These are phyloP conservation scores for Pyrocoelia pectoralis DNA, from an alignment of 2,888 invertebrate genomes.

Conservation along the genomic window DNA sequence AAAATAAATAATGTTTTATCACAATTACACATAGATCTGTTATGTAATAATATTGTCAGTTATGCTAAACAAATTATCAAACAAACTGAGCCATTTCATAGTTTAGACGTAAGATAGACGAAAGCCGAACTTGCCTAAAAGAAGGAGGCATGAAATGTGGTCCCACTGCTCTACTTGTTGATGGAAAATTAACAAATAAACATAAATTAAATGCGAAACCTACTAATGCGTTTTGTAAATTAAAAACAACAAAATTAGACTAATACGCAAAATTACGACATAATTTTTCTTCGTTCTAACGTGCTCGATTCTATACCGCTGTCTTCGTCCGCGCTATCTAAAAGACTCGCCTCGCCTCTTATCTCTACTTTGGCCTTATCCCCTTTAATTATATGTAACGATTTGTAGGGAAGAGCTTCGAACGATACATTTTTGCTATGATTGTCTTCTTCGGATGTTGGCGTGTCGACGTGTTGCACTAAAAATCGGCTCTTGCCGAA, in stretches of 20 bases:
- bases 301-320: constrained; percentile 73
- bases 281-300: constrained; percentile 59
- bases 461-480: constrained; percentile 59
- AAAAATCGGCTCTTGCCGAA: constrained; percentile 65
- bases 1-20: background rate
- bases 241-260: constrained; percentile 6
- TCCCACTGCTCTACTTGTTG: background rate
- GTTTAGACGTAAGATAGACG: background rate
- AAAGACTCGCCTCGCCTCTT: constrained; percentile 66
- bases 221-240: background rate
- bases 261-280: constrained; percentile 11
- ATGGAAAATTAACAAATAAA: constrained; percentile 2
- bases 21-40: background rate
- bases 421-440: constrained; percentile 56
- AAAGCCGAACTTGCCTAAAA: background rate
- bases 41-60: constrained; percentile 5
- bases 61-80: constrained; percentile 1
- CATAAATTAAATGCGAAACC: constrained; percentile 1
- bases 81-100: constrained; percentile 3
- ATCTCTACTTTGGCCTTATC: constrained; percentile 41
- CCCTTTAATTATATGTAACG: constrained; percentile 51
- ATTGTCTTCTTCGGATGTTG: constrained; percentile 46
- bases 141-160: background rate
- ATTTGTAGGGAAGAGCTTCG: constrained; percentile 58
- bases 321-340: constrained; percentile 72